Evolutionary conservation across 1,140 invertebrate species (phyloP).

Genomic region (Sminthurinus signatus): DNA sequence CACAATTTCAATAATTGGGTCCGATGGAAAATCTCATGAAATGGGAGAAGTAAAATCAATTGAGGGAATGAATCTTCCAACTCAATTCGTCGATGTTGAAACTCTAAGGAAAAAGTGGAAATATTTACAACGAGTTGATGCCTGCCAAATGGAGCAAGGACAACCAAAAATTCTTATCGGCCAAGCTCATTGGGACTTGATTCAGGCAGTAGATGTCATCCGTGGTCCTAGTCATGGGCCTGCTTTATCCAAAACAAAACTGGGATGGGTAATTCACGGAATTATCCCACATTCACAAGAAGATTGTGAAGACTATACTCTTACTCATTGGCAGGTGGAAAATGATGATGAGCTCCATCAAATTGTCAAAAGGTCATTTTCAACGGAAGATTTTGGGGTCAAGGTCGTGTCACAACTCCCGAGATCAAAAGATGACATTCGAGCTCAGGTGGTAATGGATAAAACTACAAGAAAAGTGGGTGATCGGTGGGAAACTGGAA

Average conservation of each 20-base stretch:
- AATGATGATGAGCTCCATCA: slow-evolving; percentile 3
- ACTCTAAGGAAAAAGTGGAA: background rate
- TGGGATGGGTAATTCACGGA: background rate
- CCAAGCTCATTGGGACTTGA: background rate
- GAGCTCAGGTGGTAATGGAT: background rate
- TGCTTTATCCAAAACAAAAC: background rate
- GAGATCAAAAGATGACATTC: slow-evolving; percentile 17
- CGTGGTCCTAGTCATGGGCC: background rate
- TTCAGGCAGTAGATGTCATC: background rate
- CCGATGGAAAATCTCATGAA: background rate
- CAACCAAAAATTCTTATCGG: background rate
- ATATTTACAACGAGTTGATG: background rate
- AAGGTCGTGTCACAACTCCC: background rate
- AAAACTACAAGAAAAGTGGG: slow-evolving; percentile 1
- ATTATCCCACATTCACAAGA: background rate
- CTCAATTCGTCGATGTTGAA: background rate
- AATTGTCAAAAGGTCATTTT: slow-evolving; percentile 19
- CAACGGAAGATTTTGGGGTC: slow-evolving; percentile 14
- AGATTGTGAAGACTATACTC: background rate
- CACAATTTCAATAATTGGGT: background rate
- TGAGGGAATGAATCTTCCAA: background rate
- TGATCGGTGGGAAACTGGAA: slow-evolving; percentile 21
- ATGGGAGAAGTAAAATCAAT: background rate
- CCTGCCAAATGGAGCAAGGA: background rate
- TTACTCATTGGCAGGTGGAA: background rate